Conservation (phyloP, 2,797 vertebrate species). For the Myotis pilosus region DNA sequence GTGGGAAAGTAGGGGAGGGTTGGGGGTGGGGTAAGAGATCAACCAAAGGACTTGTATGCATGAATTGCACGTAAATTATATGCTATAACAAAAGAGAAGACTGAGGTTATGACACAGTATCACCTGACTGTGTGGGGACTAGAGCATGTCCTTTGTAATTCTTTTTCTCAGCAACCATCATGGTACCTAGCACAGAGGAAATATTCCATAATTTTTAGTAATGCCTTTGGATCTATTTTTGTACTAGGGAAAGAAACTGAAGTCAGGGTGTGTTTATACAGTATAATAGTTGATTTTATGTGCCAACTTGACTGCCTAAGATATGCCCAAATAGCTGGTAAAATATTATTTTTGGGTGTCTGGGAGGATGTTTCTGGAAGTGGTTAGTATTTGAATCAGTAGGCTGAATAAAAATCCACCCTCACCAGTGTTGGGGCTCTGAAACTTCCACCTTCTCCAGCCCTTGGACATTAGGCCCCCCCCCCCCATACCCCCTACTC, state of each 20-base stretch:
- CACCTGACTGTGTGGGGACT: too few relatives aligned
- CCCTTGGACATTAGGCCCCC: not conserved
- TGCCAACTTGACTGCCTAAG: not conserved
- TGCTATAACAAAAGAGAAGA: too few relatives aligned
- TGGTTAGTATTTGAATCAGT: not conserved
- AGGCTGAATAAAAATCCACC: not conserved
- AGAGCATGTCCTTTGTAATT: too few relatives aligned
- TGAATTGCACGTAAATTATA: too few relatives aligned
- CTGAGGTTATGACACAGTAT: too few relatives aligned
- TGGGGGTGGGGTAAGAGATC: too few relatives aligned
- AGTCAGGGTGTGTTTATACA: not conserved
- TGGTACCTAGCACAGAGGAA: too few relatives aligned
- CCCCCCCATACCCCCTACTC: rapidly evolving
- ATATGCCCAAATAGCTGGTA: not conserved
- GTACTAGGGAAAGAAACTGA: not conserved
- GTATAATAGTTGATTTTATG: constrained; percentile 1
- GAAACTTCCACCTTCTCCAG: not conserved
- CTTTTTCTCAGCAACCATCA: too few relatives aligned
- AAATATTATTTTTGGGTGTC: constrained; percentile 24
- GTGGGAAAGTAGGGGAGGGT: too few relatives aligned
- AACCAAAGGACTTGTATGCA: too few relatives aligned
- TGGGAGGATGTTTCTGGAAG: not conserved
- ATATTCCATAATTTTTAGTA: too few relatives aligned
- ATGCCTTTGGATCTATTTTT: too few relatives aligned
- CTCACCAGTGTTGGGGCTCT: not conserved